Percentiles rank a stretch among this genome's conserved stretches.
These are phyloP conservation scores for Sebastes variabilis DNA, from an alignment of 2,797 vertebrate species.

Conservation along the genomic window DNA sequence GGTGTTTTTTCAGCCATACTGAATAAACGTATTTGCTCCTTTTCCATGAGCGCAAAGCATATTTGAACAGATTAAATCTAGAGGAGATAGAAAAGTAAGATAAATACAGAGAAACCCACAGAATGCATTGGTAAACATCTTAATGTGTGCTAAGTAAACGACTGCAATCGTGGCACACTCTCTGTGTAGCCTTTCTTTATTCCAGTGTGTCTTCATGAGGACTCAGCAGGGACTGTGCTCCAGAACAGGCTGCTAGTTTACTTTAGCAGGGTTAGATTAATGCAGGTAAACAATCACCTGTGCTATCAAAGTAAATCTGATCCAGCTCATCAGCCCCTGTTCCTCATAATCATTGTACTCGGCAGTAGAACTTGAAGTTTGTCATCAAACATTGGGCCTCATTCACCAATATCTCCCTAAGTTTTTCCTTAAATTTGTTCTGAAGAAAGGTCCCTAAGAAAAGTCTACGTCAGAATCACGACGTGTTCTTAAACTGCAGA, in stretches of 20 bases:
- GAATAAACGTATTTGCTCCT: not conserved
- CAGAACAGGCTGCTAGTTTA: not conserved
- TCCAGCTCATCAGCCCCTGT: conserved; percentile 12
- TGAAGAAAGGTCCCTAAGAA: too few relatives aligned
- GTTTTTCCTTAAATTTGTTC: too few relatives aligned
- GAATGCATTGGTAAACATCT: not conserved
- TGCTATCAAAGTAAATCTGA: conserved; percentile 41
- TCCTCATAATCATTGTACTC: conserved; percentile 21
- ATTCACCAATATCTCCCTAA: too few relatives aligned
- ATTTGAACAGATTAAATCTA: conserved; percentile 9
- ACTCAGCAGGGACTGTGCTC: not conserved
- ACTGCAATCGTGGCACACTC: not conserved
- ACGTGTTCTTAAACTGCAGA: too few relatives aligned
- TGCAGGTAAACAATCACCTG: conserved; percentile 35
- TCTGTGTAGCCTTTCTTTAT: not conserved
- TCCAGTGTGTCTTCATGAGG: not conserved
- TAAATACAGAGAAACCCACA: not conserved
- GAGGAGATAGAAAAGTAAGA: not conserved
- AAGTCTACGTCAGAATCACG: too few relatives aligned
- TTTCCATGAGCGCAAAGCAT: not conserved
- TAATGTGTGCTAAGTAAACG: not conserved
- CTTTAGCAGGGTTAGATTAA: conserved; percentile 20
- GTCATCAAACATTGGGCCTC: not conserved
- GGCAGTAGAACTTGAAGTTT: conserved; percentile 25
- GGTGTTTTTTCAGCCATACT: conserved; percentile 4